Evolutionary conservation across 2,888 invertebrate species (phyloP).

Genomic region (Operophtera brumata): DNA sequence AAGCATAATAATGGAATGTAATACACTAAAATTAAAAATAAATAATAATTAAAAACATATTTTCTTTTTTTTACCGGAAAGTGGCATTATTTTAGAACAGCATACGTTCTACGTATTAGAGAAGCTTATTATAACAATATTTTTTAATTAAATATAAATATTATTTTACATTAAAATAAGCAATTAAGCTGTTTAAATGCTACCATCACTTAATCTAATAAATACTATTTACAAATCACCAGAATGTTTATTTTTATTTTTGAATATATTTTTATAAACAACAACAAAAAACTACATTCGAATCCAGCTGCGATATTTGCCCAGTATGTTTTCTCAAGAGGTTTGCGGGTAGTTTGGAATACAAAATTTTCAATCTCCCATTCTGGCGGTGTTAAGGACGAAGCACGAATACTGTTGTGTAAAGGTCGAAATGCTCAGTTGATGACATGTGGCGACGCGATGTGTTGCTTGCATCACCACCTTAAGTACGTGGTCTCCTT

Average conservation of each 20-base stretch:
- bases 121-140: constrained; percentile 66
- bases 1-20: constrained; percentile 56
- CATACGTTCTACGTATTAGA: constrained; percentile 69
- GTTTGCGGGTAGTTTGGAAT: constrained; percentile 26
- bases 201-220: constrained; percentile 76
- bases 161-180: constrained; percentile 79
- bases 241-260: constrained; percentile 54
- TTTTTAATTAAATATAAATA: constrained; percentile 78
- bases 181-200: constrained; percentile 74
- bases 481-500: constrained; percentile 71
- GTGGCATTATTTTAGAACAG: constrained; percentile 39
- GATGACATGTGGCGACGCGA: constrained; percentile 26
- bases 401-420: constrained; percentile 78
- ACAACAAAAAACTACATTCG: constrained; percentile 11
- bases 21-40: constrained; percentile 53
- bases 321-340: background rate
- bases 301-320: constrained; percentile 18
- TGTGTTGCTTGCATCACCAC: constrained; percentile 57
- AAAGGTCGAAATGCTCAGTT: constrained; percentile 48
- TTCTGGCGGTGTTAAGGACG: constrained; percentile 72
- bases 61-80: constrained; percentile 24
- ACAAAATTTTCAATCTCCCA: constrained; percentile 48
- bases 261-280: constrained; percentile 17
- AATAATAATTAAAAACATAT: constrained; percentile 42
- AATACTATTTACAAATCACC: constrained; percentile 80